These are phyloP conservation scores for Drymonia ruficornis DNA, from an alignment of 2,888 invertebrate species.

Conservation along the genomic window DNA sequence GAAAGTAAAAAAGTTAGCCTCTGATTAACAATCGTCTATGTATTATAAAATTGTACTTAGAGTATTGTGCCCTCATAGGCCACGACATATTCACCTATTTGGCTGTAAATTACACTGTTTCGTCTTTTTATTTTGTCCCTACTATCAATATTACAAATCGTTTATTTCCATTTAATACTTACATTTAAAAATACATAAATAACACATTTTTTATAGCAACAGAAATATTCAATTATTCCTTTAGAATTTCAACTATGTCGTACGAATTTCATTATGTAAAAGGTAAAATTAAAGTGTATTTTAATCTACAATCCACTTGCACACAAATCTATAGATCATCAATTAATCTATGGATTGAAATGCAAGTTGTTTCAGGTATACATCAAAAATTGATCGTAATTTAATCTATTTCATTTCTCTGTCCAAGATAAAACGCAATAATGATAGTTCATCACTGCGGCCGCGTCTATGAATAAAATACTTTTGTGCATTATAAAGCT, in stretches of 20 bases:
- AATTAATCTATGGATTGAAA: neutral
- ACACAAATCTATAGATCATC: neutral
- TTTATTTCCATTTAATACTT: constrained; percentile 60
- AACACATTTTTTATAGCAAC: constrained; percentile 54
- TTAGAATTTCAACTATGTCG: neutral
- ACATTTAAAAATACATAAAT: constrained; percentile 64
- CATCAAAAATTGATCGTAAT: neutral
- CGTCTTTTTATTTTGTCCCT: constrained; percentile 53
- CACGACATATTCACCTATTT: constrained; percentile 39
- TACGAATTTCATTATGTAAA: neutral
- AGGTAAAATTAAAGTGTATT: neutral
- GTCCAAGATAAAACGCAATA: neutral
- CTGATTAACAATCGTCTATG: constrained; percentile 30
- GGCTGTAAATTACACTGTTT: constrained; percentile 54
- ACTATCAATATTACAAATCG: constrained; percentile 54
- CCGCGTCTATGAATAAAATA: constrained; percentile 42
- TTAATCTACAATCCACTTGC: neutral
- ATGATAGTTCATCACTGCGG: constrained; percentile 15
- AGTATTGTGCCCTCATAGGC: constrained; percentile 38
- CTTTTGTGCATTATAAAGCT: constrained; percentile 65
- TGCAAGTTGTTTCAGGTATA: neutral
- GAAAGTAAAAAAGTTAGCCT: constrained; percentile 40
- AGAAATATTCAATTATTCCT: constrained; percentile 44
- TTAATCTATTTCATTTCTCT: neutral
- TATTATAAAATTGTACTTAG: constrained; percentile 47